Conservation (phyloP, 2,797 vertebrate species). For the Peromyscus eremicus region DNA sequence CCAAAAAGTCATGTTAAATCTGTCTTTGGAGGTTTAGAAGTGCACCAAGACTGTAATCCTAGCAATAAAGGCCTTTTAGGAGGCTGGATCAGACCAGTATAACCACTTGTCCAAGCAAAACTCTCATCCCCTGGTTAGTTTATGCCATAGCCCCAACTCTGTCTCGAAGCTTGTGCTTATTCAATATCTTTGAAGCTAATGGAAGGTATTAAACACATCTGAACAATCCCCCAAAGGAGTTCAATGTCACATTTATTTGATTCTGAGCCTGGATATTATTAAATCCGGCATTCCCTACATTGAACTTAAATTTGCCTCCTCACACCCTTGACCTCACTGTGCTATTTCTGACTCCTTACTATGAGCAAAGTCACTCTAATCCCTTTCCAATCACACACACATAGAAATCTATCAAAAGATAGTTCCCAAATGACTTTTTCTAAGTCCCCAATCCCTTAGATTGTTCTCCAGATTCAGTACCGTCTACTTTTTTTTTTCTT, state of each 20-base stretch:
- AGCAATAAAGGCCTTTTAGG: neutral
- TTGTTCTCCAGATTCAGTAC: conserved; percentile 10
- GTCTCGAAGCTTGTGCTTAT: neutral
- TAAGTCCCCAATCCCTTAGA: neutral
- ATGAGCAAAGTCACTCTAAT: conserved; percentile 40
- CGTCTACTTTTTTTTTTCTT: conserved; percentile 50
- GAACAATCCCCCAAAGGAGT: conserved; percentile 15
- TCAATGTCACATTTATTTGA: conserved; percentile 49
- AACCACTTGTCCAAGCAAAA: neutral
- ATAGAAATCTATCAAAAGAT: conserved; percentile 10
- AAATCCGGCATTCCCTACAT: conserved; percentile 26
- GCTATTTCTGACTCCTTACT: conserved; percentile 36
- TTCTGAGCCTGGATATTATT: conserved; percentile 52
- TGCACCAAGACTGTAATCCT: neutral
- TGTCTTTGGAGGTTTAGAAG: neutral
- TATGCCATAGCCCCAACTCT: neutral
- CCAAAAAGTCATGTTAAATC: neutral
- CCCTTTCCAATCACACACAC: conserved; percentile 4
- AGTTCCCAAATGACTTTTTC: conserved; percentile 22
- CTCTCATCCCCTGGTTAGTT: neutral
- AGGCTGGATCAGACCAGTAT: neutral
- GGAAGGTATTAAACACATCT: conserved; percentile 18
- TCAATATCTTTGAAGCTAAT: conserved; percentile 34
- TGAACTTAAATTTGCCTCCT: conserved; percentile 62
- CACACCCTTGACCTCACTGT: conserved; percentile 11